Evolutionary conservation across 2,113 vertebrate genomes (phyloP), one percentile per base, ranked within the genome.

Genomic region (Microcebus lehilahytsara): DNA sequence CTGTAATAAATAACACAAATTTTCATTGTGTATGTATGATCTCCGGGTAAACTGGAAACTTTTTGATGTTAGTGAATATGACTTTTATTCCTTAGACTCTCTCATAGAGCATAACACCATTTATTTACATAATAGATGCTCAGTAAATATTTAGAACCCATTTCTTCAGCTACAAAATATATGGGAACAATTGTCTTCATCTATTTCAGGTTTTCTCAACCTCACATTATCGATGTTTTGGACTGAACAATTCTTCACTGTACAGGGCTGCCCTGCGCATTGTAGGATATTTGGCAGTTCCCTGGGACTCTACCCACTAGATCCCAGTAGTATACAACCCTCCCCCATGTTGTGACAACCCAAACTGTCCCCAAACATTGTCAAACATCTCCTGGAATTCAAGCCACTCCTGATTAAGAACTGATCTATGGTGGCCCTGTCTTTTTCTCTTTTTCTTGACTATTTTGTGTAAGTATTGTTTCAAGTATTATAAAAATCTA

Each of bases 1-100:
- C 86, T 62, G 1, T 62, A 90, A 89, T 56, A 91, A 96, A 83
- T 60, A 90, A 75, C 27, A 69, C 62, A 95, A 30, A 69, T 93
- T 95, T 83, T 87, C 86, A 72, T 22, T 84, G 69, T 22, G 2
- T 53, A 56, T 46, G 19, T 37, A 58, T n/a, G 46, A 34, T 93
- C 60, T 94, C 74, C 58, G 69, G 77, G 62, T 87, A 91, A 80
- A 77, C 56, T 84, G 25, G 42, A 91, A 91, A 75, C 79, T 60
- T 89, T n/a, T 71, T 67, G n/a, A 96, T 72, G 46, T 69, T 80
- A 89, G 7, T 51, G 58, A 83, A 60, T 40, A 80, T 46, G 74
- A 92, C 30, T 79, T 81, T 66, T 66, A 95, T 72, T 84, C 85
- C 46, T 87, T 74, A 94, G 69, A 58, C 1, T 80, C 37, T 67